phyloP scores from a whole-genome alignment of 2,113 vertebrate species.

The Nibea coibor region DNA sequence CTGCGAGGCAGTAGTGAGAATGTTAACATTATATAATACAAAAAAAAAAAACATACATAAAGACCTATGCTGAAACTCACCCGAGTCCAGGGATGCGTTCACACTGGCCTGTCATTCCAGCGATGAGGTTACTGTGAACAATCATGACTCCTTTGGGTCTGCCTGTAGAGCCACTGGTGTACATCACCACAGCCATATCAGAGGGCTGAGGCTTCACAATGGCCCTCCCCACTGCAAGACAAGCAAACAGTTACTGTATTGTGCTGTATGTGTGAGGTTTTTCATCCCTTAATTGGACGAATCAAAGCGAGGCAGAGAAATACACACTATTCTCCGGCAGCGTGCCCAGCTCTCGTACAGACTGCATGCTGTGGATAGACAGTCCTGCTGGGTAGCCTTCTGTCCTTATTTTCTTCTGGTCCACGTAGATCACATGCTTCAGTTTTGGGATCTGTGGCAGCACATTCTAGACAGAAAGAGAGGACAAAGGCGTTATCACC shows the following conservation, averaged over 20 bases:
- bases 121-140: slow-evolving; percentile 93
- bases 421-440: slow-evolving; percentile 93
- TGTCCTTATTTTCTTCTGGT: slow-evolving; percentile 87
- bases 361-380: slow-evolving; percentile 90
- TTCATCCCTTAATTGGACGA: neutral
- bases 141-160: slow-evolving; percentile 98
- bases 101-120: slow-evolving; percentile 97
- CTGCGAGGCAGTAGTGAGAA: neutral
- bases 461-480: slow-evolving; percentile 81
- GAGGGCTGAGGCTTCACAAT: slow-evolving; percentile 86
- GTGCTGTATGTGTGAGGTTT: neutral
- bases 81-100: slow-evolving; percentile 95
- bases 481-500: slow-evolving; percentile 16
- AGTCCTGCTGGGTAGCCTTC: slow-evolving; percentile 88
- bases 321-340: slow-evolving; percentile 93
- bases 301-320: neutral
- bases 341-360: slow-evolving; percentile 90
- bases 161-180: slow-evolving; percentile 97
- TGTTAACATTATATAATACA: neutral
- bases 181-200: slow-evolving; percentile 96
- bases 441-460: slow-evolving; percentile 86
- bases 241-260: slow-evolving; percentile 31
- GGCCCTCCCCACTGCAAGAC: slow-evolving; percentile 79
- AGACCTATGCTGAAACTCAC: slow-evolving; percentile 80
- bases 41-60: neutral